Conservation (phyloP, 2,113 vertebrate species). For the Otus sunia region DNA sequence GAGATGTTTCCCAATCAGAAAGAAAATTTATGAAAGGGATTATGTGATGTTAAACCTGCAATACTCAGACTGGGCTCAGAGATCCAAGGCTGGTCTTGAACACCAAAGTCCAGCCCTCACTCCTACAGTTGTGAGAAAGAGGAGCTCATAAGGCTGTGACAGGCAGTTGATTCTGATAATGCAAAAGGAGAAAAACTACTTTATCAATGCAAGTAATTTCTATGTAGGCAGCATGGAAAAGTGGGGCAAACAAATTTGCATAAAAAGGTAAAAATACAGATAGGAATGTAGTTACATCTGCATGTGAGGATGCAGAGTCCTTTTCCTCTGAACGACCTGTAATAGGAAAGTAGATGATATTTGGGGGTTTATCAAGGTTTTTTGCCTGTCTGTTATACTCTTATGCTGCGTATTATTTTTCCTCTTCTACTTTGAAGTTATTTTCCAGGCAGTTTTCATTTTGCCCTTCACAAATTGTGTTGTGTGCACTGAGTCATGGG, state of each 20-base stretch:
- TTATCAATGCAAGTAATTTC: neutral
- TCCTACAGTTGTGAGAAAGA: neutral
- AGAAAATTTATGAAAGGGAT: neutral
- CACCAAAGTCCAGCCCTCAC: neutral
- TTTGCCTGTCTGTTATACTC: neutral
- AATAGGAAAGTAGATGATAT: neutral
- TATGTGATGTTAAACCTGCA: neutral
- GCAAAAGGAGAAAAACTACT: neutral
- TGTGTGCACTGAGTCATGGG: conserved; percentile 19
- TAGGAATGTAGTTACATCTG: neutral
- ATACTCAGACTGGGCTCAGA: neutral
- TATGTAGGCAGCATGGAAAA: neutral
- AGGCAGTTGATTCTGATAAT: neutral
- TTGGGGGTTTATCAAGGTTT: neutral
- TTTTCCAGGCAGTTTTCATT: conserved; percentile 21
- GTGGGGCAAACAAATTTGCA: neutral
- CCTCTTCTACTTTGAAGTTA: neutral
- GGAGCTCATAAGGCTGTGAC: neutral
- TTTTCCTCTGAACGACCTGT: neutral
- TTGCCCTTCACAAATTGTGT: neutral
- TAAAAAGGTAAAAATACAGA: neutral
- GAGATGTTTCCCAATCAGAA: neutral
- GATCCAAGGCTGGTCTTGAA: neutral
- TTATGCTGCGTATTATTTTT: neutral
- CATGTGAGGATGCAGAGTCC: neutral